phyloP scores from a whole-genome alignment of 1,140 invertebrate species.

The Oreohelix idahoensis region DNA sequence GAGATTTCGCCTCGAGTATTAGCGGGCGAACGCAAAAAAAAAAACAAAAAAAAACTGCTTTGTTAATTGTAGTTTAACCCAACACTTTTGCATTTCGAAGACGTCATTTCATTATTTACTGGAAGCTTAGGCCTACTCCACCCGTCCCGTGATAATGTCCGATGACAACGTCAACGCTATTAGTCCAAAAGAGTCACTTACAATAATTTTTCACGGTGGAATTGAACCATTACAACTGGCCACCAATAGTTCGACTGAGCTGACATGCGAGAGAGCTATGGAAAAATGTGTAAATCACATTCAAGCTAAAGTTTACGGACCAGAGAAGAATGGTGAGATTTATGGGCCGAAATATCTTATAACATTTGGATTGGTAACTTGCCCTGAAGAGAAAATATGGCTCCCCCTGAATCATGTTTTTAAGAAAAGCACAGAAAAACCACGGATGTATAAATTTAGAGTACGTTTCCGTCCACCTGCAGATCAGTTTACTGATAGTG shows the following conservation, averaged over 20 bases:
- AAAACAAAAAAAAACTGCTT: too few relatives aligned
- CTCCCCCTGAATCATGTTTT: neutral
- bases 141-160: too few relatives aligned
- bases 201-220: neutral
- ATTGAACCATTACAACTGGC: neutral
- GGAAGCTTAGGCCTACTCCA: too few relatives aligned
- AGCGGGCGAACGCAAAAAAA: too few relatives aligned
- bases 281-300: neutral
- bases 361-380: neutral
- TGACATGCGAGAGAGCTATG: neutral
- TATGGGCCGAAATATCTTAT: neutral
- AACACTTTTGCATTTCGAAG: too few relatives aligned
- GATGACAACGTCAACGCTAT: too few relatives aligned
- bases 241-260: neutral
- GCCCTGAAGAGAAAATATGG: neutral
- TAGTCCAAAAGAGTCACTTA: neutral
- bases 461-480: slow-evolving; percentile 6
- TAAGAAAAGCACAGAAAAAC: neutral
- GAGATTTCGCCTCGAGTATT: too few relatives aligned
- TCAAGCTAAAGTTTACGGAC: neutral
- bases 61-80: too few relatives aligned
- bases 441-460: neutral
- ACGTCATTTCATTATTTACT: too few relatives aligned
- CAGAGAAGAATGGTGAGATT: neutral
- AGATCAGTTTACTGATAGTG: neutral